Percentiles rank a stretch among this genome's conserved stretches.
Conservation (phyloP, 2,888 invertebrate genomes). For the Platycnemis pennipes region DNA sequence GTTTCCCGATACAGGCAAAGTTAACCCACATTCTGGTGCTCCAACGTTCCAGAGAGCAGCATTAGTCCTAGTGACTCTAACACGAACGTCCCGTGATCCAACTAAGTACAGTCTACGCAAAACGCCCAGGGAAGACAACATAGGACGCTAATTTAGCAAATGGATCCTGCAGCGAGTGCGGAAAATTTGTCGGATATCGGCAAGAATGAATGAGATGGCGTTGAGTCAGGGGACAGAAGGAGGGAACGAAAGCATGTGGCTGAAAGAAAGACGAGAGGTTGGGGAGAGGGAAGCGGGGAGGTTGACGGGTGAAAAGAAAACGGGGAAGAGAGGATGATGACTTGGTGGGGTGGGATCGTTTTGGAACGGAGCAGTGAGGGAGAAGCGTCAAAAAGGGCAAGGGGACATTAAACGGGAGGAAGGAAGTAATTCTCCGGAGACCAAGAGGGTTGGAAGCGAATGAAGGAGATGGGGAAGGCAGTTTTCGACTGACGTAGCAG, state of each 20-base stretch:
- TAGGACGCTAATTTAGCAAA: background rate
- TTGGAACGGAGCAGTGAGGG: background rate
- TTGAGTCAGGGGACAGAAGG: background rate
- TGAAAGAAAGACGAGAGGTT: background rate
- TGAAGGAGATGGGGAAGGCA: background rate
- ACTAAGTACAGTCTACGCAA: no score
- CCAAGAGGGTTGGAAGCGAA: background rate
- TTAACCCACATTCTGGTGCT: no score
- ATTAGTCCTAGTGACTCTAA: no score
- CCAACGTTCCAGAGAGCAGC: no score
- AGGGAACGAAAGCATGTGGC: background rate
- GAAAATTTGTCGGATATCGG: background rate
- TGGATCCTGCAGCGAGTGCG: background rate
- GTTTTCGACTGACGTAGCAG: constrained; percentile 28
- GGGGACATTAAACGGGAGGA: constrained; percentile 36
- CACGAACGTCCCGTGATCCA: no score
- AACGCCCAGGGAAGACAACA: background rate
- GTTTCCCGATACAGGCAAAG: no score
- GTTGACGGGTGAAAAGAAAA: background rate
- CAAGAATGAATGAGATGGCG: background rate
- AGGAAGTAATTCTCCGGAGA: constrained; percentile 41
- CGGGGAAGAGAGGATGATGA: background rate
- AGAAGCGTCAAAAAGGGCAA: background rate
- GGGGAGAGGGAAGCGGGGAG: background rate
- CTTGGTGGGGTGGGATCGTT: no score